These are phyloP conservation scores for Drosophila kikkawai DNA, from an alignment of 1,140 invertebrate genomes.

Conservation along the genomic window DNA sequence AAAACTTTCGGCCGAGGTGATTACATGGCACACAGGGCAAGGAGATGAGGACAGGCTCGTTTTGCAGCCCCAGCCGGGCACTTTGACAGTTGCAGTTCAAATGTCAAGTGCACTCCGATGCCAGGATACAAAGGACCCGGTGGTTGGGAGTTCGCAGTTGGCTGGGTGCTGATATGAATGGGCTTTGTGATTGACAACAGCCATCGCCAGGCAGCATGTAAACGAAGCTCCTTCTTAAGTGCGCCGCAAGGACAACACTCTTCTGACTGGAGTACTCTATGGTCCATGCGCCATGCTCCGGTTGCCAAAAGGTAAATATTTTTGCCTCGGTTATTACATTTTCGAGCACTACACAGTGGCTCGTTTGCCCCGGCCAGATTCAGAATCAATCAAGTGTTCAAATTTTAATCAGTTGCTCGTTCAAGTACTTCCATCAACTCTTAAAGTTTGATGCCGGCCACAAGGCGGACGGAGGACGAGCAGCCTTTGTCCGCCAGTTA, in stretches of 20 bases:
- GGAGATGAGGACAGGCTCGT: conserved; percentile 24
- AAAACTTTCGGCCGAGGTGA: conserved; percentile 60
- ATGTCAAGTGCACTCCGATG: conserved; percentile 70
- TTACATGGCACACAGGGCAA: conserved; percentile 35
- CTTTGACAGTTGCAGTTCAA: conserved; percentile 79
- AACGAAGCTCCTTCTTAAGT: conserved; percentile 54
- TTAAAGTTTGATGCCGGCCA: conserved; percentile 64
- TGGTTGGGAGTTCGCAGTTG: conserved; percentile 5
- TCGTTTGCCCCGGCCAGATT: conserved; percentile 43
- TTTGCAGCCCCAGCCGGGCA: conserved; percentile 41
- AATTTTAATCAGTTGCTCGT: conserved; percentile 76
- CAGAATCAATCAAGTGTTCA: conserved; percentile 77
- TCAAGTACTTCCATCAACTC: conserved; percentile 66
- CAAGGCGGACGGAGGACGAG: conserved; percentile 12
- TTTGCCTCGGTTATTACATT: conserved; percentile 78
- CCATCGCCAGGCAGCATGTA: conserved; percentile 56
- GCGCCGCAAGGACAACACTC: conserved; percentile 48
- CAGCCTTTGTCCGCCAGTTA: conserved; percentile 30
- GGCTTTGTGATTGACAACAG: conserved; percentile 73
- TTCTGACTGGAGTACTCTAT: conserved; percentile 43
- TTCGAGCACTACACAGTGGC: conserved; percentile 49
- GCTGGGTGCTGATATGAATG: conserved; percentile 17
- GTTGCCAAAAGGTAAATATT: conserved; percentile 79
- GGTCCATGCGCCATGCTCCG: conserved; percentile 44
- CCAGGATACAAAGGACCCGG: conserved; percentile 38